Percentiles rank a stretch among this genome's conserved stretches.
Conservation (phyloP, 2,797 vertebrate species). For the Gobio occitaniae region DNA sequence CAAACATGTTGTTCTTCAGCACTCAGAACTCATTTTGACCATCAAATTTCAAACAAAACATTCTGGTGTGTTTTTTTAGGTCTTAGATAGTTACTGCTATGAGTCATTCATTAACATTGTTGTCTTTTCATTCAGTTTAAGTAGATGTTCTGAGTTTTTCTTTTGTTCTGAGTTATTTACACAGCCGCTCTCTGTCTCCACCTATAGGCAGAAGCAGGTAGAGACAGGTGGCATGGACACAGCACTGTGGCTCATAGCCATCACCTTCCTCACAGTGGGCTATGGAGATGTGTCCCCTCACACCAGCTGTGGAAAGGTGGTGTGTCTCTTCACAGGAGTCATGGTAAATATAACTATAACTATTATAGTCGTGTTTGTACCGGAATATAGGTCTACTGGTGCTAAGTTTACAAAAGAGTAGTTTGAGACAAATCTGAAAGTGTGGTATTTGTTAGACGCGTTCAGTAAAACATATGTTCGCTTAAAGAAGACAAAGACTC, state of each 20-base stretch:
- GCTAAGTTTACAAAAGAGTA: background rate
- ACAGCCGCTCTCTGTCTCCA: conserved; percentile 32
- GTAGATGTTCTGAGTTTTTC: background rate
- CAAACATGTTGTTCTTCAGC: conserved; percentile 53
- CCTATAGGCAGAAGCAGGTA: conserved; percentile 75
- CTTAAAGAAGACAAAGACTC: background rate
- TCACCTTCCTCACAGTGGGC: conserved; percentile 94
- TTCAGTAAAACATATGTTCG: background rate
- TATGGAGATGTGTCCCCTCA: conserved; percentile 88
- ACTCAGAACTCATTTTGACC: conserved; percentile 52
- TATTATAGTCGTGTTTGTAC: background rate
- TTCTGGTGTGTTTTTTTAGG: conserved; percentile 3
- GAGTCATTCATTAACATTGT: background rate
- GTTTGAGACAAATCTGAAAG: background rate
- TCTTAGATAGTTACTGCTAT: too few species aligned
- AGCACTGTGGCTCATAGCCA: conserved; percentile 90
- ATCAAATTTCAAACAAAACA: conserved; percentile 25
- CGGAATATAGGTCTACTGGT: background rate
- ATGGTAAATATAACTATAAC: conserved; percentile 79
- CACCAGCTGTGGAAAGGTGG: conserved; percentile 85
- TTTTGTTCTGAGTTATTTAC: background rate
- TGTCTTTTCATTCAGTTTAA: background rate
- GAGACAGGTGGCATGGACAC: conserved; percentile 75
- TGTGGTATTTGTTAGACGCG: background rate
- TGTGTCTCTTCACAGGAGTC: conserved; percentile 90